These are phyloP conservation scores for Laticauda laticaudata DNA, from an alignment of 2,113 vertebrate species.

Conservation along the genomic window DNA sequence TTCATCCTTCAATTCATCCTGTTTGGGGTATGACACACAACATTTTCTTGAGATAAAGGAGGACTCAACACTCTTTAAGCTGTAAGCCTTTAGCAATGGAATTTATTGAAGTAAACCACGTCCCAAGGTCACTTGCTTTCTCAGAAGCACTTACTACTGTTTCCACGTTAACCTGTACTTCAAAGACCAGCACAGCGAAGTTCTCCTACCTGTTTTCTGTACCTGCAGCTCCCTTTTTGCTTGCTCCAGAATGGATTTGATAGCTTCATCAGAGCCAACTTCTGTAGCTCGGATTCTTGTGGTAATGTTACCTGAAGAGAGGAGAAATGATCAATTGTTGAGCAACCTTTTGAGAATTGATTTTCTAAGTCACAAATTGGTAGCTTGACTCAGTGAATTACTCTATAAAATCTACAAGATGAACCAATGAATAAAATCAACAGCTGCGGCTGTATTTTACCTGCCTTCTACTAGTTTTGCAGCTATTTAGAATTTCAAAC, in stretches of 20 bases:
- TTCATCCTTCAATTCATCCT: neutral
- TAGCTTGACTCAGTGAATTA: neutral
- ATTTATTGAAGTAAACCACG: neutral
- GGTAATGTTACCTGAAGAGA: slow-evolving; percentile 87
- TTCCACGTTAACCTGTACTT: slow-evolving; percentile 7
- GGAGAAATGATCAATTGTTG: slow-evolving; percentile 7
- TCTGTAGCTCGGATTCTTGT: slow-evolving; percentile 88
- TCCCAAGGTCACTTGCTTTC: neutral
- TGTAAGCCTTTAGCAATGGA: no score
- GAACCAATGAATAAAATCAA: neutral
- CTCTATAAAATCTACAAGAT: neutral
- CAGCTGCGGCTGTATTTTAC: neutral
- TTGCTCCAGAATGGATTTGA: slow-evolving; percentile 96
- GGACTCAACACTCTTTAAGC: neutral
- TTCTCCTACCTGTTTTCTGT: slow-evolving; percentile 86
- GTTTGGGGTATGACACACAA: no score
- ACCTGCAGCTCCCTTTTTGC: slow-evolving; percentile 95
- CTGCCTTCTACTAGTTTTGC: neutral
- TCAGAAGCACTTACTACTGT: neutral
- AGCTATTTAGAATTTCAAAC: neutral
- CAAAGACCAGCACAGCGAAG: slow-evolving; percentile 3
- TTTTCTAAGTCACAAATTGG: neutral
- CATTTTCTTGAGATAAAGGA: neutral
- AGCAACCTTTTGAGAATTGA: neutral
- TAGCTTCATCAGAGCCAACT: slow-evolving; percentile 90